Percentiles rank a stretch among this genome's conserved stretches.
These are phyloP conservation scores for Philereme vetulata DNA, from an alignment of 2,888 invertebrate species.

Conservation along the genomic window DNA sequence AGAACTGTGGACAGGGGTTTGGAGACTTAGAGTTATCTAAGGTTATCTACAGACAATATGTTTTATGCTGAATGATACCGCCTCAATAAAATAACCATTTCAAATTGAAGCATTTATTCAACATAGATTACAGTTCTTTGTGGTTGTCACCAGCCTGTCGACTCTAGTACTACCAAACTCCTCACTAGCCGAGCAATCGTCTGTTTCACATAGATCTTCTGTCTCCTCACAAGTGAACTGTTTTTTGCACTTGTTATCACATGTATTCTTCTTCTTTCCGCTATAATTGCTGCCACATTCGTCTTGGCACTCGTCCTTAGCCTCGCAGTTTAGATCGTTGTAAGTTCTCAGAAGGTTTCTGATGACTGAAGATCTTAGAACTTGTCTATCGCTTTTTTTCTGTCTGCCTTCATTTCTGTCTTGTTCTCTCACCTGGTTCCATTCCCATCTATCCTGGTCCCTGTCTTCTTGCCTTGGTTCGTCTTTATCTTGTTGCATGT, in stretches of 20 bases:
- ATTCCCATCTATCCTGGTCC: constrained; percentile 1
- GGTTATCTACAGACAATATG: too few relatives aligned
- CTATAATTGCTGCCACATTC: constrained; percentile 38
- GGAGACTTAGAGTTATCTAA: too few relatives aligned
- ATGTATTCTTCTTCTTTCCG: constrained; percentile 36
- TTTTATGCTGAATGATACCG: too few relatives aligned
- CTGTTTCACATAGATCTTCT: constrained; percentile 22
- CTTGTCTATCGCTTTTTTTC: constrained; percentile 11
- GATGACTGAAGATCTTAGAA: constrained; percentile 46
- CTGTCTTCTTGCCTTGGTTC: constrained; percentile 3
- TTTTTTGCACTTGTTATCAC: constrained; percentile 43
- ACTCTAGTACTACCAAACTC: constrained; percentile 29
- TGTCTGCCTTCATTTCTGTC: neutral
- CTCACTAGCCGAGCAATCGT: constrained; percentile 36
- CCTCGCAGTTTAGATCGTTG: constrained; percentile 47
- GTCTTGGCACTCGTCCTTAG: constrained; percentile 50
- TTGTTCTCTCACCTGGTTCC: constrained; percentile 3
- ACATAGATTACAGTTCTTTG: constrained; percentile 28
- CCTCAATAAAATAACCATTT: neutral
- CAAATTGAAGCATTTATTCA: constrained; percentile 28
- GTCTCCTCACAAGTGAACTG: constrained; percentile 47
- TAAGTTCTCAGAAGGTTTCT: constrained; percentile 46
- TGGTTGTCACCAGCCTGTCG: constrained; percentile 11
- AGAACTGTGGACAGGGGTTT: too few relatives aligned
- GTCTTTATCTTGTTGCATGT: constrained; percentile 20